Base-by-base conservation (phyloP, 2,888 invertebrate species). In the Oscheius sp. region DNA sequence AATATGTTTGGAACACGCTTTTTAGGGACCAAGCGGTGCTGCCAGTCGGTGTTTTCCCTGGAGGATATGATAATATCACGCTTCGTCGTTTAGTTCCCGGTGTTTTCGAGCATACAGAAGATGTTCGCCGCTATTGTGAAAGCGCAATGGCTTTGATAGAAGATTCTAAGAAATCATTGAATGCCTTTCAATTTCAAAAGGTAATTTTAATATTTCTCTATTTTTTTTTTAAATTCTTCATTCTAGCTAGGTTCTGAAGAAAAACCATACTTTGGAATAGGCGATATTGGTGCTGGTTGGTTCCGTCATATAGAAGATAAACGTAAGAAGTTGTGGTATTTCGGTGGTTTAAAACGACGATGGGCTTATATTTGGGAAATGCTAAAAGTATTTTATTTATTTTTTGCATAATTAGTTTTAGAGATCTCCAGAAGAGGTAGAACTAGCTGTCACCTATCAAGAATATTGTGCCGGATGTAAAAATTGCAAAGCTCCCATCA, bases 131-230 rank as follows among this genome's bases (percentile, higher is more conserved):
- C 17, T 74, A 71, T 9, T 84, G 84, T 67, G 84, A 84, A 68
- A 77, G 79, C 38, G 82, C 82, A 6, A 84, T 84, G 83, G 84
- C 84, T 4, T 67, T 84, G 2, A 81, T 84, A 44, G 82, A 84
- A 49, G 79, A 82, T 32, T 63, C 68, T 20, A 67, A 68, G 12
- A 59, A 49, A 6, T 32, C 36, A 22, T 64, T 82, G 5, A 30
- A 22, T 17, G 62, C 64, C 17, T 70, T 67, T 57, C 57, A 67
- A 26, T 65, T 59, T 24, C 26, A 24, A 24, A 33, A 67, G 33
- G 62, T 69, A 28, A 47, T 28, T 61, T 26, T 17, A 41, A 8
- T 26, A 9, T 20, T 17, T 22, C 36, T 36, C 22, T 2, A 2
- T 38, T 8, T 45, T 44, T 26, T 44, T 38, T 5, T 20, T 8